Conservation (phyloP, 2,888 invertebrate species). For the Drosophila niveifrons region DNA sequence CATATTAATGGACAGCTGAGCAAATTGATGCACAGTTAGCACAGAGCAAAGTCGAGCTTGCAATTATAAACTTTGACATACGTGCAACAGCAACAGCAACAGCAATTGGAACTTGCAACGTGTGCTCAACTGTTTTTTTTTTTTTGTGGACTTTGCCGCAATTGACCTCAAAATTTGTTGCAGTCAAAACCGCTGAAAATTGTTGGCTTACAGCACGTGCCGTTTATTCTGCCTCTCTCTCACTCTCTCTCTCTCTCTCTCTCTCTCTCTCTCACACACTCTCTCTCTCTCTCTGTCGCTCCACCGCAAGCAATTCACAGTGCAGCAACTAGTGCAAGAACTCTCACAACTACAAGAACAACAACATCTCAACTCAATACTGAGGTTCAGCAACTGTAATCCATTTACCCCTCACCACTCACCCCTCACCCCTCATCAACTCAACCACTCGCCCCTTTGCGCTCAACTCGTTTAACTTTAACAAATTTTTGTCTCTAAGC, state of each 20-base stretch:
- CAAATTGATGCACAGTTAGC: slow-evolving; percentile 6
- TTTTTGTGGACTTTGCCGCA: slow-evolving; percentile 8
- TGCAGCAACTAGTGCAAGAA: slow-evolving; percentile 20
- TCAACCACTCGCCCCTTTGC: slow-evolving; percentile 11
- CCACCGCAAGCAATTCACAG: slow-evolving; percentile 33
- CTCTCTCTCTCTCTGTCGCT: background rate
- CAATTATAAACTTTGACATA: slow-evolving; percentile 21
- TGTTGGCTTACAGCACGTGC: slow-evolving; percentile 16
- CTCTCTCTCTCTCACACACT: background rate
- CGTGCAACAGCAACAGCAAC: background rate
- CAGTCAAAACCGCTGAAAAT: slow-evolving; percentile 21
- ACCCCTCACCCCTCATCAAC: slow-evolving; percentile 7
- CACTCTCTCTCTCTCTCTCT: background rate
- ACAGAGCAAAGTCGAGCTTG: background rate
- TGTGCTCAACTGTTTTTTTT: slow-evolving; percentile 8
- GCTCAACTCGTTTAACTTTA: slow-evolving; percentile 66
- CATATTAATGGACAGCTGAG: slow-evolving; percentile 12
- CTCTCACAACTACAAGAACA: slow-evolving; percentile 5
- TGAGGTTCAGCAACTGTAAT: slow-evolving; percentile 49
- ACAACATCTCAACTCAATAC: slow-evolving; percentile 7
- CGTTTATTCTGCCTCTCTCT: background rate
- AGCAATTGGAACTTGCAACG: no score
- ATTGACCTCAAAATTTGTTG: slow-evolving; percentile 19
- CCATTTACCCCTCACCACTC: slow-evolving; percentile 52
- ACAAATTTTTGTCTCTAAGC: slow-evolving; percentile 66